Conservation (phyloP, 2,797 vertebrate species). For the Ctenochaetus hawaiiensis region DNA sequence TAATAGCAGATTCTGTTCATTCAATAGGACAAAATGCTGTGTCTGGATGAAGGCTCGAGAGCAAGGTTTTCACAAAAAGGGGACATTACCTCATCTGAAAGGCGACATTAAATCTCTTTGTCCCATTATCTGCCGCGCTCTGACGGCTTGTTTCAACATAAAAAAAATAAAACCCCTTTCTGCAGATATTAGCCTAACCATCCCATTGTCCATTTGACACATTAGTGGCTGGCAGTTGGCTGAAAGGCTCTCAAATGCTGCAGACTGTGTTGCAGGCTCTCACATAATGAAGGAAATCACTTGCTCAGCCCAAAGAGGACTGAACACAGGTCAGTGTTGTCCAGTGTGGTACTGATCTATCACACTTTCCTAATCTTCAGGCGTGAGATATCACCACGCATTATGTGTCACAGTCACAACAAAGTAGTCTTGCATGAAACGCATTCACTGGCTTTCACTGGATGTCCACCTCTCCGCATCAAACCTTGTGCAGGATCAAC, state of each 20-base stretch:
- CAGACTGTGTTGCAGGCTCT: conserved; percentile 42
- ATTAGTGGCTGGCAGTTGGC: conserved; percentile 60
- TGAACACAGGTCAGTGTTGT: conserved; percentile 50
- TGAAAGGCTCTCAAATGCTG: conserved; percentile 61
- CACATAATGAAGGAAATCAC: conserved; percentile 58
- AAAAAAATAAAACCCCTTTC: conserved; percentile 60
- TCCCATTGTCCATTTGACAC: conserved; percentile 70
- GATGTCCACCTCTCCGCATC: conserved; percentile 3
- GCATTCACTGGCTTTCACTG: conserved; percentile 6
- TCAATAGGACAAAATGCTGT: conserved; percentile 36
- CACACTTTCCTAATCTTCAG: conserved; percentile 53
- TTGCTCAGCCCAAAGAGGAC: conserved; percentile 54
- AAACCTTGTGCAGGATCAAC: neutral
- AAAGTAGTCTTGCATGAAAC: conserved; percentile 10
- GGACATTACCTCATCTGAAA: conserved; percentile 52
- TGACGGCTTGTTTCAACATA: conserved; percentile 53
- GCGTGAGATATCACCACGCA: conserved; percentile 28
- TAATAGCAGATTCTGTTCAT: conserved; percentile 41
- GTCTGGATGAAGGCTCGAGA: conserved; percentile 42
- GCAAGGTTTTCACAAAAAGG: conserved; percentile 22
- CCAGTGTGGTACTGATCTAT: conserved; percentile 41
- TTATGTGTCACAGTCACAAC: conserved; percentile 21
- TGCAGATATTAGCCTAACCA: conserved; percentile 61
- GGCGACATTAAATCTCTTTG: conserved; percentile 52
- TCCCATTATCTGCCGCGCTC: conserved; percentile 58